Evolutionary conservation across 2,888 invertebrate genomes (phyloP), one percentile per base, ranked within the genome.

Genomic region (Orchesellides sinensis): DNA sequence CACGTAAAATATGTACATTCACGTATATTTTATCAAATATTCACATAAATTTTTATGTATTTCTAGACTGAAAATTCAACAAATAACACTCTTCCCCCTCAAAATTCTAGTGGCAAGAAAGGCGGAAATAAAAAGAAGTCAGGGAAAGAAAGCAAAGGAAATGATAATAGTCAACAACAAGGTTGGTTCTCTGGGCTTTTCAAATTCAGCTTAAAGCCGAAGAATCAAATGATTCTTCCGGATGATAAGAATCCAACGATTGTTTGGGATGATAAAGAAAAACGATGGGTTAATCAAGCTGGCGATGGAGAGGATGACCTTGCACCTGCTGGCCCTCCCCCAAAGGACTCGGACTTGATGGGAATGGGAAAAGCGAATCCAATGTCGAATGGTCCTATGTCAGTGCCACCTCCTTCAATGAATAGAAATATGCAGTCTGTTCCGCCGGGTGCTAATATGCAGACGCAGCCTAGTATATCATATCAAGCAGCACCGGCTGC

Each of bases 141-240:
- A 8, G 83, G 69, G 17, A 83, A 75, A 23, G 78, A 68, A 21
- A 81, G 21, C 14, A n/a, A 52, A 35, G 21, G 21, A 54, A 82
- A 66, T 88, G 32, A 23, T 3, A 54, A 17, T 5, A 32, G 23
- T 89, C 89, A 74, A 86, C 90, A 72, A 19, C 25, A 45, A 14
- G 69, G 83, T 8, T 80, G 77, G 74, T 69, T 79, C 45, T 87
- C 88, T 65, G 89, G 96, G 75, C 96, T 97, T 96, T 94, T 97
- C 89, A 96, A 96, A 84, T 35, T 61, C n/a, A 61, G 21, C 5
- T 32, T 63, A 17, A 94, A 95, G 88, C 94, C 95, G 56, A 96
- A 96, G 91, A 97, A 97, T 92, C 97, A 97, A 92, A 97, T 97
- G 96, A 97, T 95, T 89, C 92, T 98, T 88, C 98, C 98, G 0